These are phyloP conservation scores for Drosophila ercepeae DNA, from an alignment of 1,140 invertebrate species.

Conservation along the genomic window DNA sequence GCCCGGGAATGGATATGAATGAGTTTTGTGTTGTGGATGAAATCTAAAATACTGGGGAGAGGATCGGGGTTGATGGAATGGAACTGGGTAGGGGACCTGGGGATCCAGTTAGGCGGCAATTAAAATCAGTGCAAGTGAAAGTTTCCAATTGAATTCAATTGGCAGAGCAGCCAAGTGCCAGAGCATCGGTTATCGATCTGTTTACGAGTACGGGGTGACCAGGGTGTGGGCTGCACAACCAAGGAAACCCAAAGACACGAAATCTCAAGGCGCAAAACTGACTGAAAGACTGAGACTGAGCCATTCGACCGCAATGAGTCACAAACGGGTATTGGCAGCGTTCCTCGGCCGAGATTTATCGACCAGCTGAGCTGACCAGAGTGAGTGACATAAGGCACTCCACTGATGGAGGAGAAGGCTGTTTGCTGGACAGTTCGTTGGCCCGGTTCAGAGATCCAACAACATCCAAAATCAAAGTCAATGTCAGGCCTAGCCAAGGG, in stretches of 20 bases:
- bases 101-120: conserved; percentile 42
- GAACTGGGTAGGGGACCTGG: background rate
- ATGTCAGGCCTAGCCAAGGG: conserved; percentile 51
- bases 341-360: conserved; percentile 45
- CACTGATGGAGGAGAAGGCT: background rate
- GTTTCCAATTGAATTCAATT: conserved; percentile 71
- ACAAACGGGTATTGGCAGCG: conserved; percentile 66
- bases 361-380: background rate
- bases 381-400: conserved; percentile 29
- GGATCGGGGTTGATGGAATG: background rate
- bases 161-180: conserved; percentile 10
- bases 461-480: conserved; percentile 52
- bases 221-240: conserved; percentile 8
- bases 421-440: conserved; percentile 41
- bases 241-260: background rate
- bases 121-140: conserved; percentile 63
- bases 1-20: conserved; percentile 36
- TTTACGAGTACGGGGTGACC: conserved; percentile 5
- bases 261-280: conserved; percentile 1
- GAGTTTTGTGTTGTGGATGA: conserved; percentile 28
- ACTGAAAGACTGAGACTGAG: conserved; percentile 10
- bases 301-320: conserved; percentile 59
- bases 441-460: too few relatives aligned
- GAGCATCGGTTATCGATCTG: conserved; percentile 49
- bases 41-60: background rate